A percentile compares a stretch with the other conserved stretches of the same genome.
Conservation (phyloP, 2,888 invertebrate species). For the Thalpophila matura region DNA sequence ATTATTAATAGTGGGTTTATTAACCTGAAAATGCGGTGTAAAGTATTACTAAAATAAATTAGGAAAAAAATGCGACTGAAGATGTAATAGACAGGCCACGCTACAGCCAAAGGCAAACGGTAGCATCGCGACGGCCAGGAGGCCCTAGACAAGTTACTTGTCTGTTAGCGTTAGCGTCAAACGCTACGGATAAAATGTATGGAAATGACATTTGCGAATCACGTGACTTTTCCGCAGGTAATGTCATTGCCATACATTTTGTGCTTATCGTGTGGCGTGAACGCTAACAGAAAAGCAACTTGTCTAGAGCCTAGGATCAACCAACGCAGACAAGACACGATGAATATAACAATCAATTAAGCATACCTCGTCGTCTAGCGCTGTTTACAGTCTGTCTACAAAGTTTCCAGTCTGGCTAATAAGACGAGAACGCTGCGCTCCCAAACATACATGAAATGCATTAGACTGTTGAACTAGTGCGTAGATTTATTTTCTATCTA, state of each 20-base stretch:
- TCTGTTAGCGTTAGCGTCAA: too few relatives aligned
- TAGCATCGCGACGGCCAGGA: too few relatives aligned
- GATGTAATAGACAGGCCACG: background rate
- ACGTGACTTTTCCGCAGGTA: too few relatives aligned
- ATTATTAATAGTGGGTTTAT: too few relatives aligned
- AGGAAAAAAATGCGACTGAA: background rate
- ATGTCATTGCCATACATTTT: too few relatives aligned
- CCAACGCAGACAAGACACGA: constrained; percentile 13
- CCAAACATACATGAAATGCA: constrained; percentile 21
- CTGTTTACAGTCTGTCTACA: constrained; percentile 46
- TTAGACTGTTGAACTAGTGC: background rate
- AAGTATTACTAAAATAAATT: too few relatives aligned
- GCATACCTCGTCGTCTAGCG: constrained; percentile 32
- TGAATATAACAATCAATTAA: constrained; percentile 17
- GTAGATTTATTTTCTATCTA: constrained; percentile 35
- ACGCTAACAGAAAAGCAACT: too few relatives aligned
- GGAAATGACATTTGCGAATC: too few relatives aligned
- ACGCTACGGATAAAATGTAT: too few relatives aligned
- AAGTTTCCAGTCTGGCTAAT: constrained; percentile 40
- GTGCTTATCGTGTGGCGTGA: too few relatives aligned
- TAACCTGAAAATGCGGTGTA: too few relatives aligned
- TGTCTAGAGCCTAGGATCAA: constrained; percentile 20
- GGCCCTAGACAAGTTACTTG: too few relatives aligned
- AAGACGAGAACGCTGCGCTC: constrained; percentile 6
- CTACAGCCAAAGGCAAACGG: background rate